phyloP scores from a whole-genome alignment of 2,888 invertebrate genomes.

The Acronicta aceris region DNA sequence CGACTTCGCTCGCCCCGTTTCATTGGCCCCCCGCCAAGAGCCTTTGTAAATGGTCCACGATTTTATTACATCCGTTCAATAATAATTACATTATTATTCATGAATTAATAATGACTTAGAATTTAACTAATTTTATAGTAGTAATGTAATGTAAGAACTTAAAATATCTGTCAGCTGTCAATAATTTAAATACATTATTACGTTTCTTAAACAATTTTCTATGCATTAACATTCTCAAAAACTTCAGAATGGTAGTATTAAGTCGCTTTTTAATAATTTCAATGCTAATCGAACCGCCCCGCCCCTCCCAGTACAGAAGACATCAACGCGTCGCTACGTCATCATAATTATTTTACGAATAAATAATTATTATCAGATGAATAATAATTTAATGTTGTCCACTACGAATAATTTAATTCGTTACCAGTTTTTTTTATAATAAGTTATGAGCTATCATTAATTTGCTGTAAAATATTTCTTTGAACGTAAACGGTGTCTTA shows the following conservation, averaged over 20 bases:
- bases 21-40: conserved; percentile 35
- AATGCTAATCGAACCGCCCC: conserved; percentile 39
- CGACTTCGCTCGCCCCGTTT: conserved; percentile 3
- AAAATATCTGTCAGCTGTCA: conserved; percentile 18
- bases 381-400: conserved; percentile 33
- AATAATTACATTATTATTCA: conserved; percentile 23
- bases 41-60: conserved; percentile 22
- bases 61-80: conserved; percentile 22
- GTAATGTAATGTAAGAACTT: not conserved
- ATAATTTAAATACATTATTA: conserved; percentile 40
- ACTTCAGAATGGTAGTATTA: conserved; percentile 13
- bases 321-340: conserved; percentile 76
- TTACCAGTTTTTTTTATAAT: conserved; percentile 19
- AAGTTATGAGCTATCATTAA: conserved; percentile 24
- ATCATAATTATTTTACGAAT: conserved; percentile 19
- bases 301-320: conserved; percentile 69
- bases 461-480: conserved; percentile 9
- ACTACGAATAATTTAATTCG: conserved; percentile 19
- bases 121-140: too few species aligned
- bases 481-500: conserved; percentile 17
- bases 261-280: conserved; percentile 27
- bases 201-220: conserved; percentile 7
- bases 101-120: conserved; percentile 9
- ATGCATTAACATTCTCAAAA: conserved; percentile 14
- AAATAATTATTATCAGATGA: conserved; percentile 7